Percentiles rank a stretch among this genome's conserved stretches.
phyloP scores from a whole-genome alignment of 2,888 invertebrate genomes.

The Euplexia lucipara region DNA sequence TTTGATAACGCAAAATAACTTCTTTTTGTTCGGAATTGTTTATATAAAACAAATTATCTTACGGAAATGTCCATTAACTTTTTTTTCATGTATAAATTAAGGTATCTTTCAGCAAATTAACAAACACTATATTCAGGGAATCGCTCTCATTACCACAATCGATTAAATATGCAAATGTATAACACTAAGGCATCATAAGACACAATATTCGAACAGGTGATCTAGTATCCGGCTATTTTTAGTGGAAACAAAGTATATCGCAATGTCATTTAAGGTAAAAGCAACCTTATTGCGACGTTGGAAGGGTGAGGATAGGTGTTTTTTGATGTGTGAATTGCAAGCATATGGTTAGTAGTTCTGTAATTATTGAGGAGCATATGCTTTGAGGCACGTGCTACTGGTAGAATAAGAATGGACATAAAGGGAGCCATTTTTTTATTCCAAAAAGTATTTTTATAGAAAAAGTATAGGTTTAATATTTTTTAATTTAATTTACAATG shows the following conservation, averaged over 20 bases:
- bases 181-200: conserved; percentile 50
- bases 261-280: conserved; percentile 47
- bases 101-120: neutral
- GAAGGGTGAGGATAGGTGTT: conserved; percentile 3
- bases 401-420: conserved; percentile 60
- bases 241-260: conserved; percentile 33
- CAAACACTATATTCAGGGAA: conserved; percentile 12
- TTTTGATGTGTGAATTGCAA: conserved; percentile 22
- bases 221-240: conserved; percentile 52
- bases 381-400: conserved; percentile 76
- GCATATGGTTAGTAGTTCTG: conserved; percentile 75
- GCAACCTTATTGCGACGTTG: neutral
- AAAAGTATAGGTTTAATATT: no score
- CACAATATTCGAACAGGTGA: conserved; percentile 65
- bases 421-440: conserved; percentile 31
- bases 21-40: no score
- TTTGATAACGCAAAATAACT: no score
- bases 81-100: neutral
- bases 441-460: no score
- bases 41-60: no score
- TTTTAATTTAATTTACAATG: no score
- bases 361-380: conserved; percentile 78
- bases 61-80: no score
- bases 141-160: conserved; percentile 17
- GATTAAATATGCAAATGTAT: conserved; percentile 51